Base-by-base conservation (phyloP, 2,888 invertebrate genomes). In the Ophion ventricosus region DNA sequence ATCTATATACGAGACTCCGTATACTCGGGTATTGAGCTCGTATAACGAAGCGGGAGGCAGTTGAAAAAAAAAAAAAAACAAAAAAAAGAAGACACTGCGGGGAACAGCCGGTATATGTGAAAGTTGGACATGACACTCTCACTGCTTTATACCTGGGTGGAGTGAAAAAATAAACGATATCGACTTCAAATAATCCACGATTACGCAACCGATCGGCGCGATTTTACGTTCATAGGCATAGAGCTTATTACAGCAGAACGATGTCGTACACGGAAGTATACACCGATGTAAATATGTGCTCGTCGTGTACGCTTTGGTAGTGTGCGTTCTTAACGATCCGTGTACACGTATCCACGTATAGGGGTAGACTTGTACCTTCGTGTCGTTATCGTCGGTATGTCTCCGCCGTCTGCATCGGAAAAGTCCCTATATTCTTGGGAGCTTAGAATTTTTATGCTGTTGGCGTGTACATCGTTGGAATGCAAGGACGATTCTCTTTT, bases 1-100 rank as follows among this genome's bases (percentile, higher is more conserved):
- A 11, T 57, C 35, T 23, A 29, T 29, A 35, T 3, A 25, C 10
- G 57, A 11, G n/a, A 2, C 3, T 11, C 20, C 14, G 10, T 59
- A 29, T 14, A 25, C 29, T 35, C 5, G 20, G 17, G 56, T 56
- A 40, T 14, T 23, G 17, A 72, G n/a, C 56, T 57, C 17, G 8
- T 35, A 73, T 67, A 82, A 76, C 76, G 64, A 64, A 59, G 35
- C 17, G 54, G 20, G 23, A 40, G 49, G 26, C 43, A n/a, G 81
- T 64, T 61, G 43, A 29, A 70, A 25, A 25, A 61, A 63, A 7
- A 25, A 23, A 35, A 69, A 43, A 67, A n/a, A n/a, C n/a, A 35
- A 7, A 35, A 8, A 40, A 23, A 54, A 61, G 14, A 26, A 29
- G 20, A 8, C 54, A 43, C 56, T 70, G 43, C 40, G 63, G 29